Conservation (phyloP, 2,797 vertebrate genomes). For the Thaleichthys pacificus region DNA sequence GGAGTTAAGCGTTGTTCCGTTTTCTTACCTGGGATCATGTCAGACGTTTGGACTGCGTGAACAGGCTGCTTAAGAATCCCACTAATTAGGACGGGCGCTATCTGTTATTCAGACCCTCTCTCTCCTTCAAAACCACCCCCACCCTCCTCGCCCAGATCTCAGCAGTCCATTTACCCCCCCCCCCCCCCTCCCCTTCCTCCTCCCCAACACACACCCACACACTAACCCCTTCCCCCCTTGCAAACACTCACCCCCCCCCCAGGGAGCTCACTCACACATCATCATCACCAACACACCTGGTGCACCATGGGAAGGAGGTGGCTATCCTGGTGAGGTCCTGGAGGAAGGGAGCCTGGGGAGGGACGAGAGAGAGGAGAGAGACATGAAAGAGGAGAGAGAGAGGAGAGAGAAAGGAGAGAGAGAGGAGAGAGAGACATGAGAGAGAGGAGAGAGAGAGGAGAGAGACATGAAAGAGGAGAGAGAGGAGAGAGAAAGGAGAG, state of each 20-base stretch:
- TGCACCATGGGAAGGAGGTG: slow-evolving; percentile 42
- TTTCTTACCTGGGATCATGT: too few species aligned
- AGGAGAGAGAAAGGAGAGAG: too few species aligned
- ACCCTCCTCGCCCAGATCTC: background rate
- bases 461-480: accelerated
- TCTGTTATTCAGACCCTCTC: too few species aligned
- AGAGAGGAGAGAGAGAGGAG: too few species aligned
- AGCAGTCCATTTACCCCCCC: background rate
- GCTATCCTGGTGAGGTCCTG: slow-evolving; percentile 41
- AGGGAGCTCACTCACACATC: slow-evolving; percentile 29
- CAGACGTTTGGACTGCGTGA: too few species aligned
- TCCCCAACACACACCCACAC: slow-evolving; percentile 22
- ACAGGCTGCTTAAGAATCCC: background rate
- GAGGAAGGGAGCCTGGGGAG: background rate
- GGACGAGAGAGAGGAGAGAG: too few species aligned
- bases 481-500: too few species aligned
- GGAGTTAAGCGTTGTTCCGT: too few species aligned
- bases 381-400: too few species aligned
- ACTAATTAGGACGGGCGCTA: background rate
- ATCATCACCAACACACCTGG: slow-evolving; percentile 51
- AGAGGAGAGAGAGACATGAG: too few species aligned
- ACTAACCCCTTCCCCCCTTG: slow-evolving; percentile 7
- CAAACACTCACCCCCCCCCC: slow-evolving; percentile 24
- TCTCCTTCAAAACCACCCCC: background rate
- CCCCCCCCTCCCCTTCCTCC: background rate